phyloP scores from a whole-genome alignment of 2,113 vertebrate genomes.

The Calypte anna region DNA sequence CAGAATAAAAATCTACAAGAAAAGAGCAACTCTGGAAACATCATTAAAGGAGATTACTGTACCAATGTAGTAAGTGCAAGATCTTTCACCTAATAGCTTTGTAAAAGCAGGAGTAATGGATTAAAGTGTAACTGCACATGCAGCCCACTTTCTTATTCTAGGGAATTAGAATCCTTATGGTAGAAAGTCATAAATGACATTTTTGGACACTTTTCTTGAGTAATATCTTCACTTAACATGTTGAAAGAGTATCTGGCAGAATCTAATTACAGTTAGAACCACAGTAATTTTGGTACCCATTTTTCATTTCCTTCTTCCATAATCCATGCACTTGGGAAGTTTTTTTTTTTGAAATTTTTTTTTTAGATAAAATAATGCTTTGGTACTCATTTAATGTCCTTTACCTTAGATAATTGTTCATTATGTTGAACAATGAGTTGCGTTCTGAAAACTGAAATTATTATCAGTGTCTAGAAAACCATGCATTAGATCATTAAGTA shows the following conservation, averaged over 20 bases:
- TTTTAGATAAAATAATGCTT: not conserved
- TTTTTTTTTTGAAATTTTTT: not conserved
- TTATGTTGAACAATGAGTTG: not conserved
- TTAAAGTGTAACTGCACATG: not conserved
- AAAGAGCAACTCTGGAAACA: not conserved
- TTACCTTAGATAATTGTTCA: not conserved
- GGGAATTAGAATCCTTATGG: not conserved
- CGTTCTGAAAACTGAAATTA: not conserved
- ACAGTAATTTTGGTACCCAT: not conserved
- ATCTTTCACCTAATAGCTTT: not conserved
- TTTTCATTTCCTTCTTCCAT: not conserved
- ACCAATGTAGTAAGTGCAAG: not conserved
- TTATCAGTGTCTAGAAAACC: not conserved
- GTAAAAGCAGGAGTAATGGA: not conserved
- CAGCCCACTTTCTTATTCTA: not conserved
- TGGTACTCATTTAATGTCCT: not conserved
- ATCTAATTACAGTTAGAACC: not conserved
- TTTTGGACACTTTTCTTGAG: not conserved
- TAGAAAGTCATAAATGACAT: not conserved
- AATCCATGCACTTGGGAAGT: not conserved
- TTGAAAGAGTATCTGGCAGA: conserved; percentile 3
- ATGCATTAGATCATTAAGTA: not conserved
- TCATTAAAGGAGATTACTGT: not conserved
- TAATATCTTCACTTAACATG: not conserved
- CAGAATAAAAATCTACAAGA: not conserved